These are phyloP conservation scores for Dermochelys coriacea DNA, from an alignment of 2,797 vertebrate species.

Conservation along the genomic window DNA sequence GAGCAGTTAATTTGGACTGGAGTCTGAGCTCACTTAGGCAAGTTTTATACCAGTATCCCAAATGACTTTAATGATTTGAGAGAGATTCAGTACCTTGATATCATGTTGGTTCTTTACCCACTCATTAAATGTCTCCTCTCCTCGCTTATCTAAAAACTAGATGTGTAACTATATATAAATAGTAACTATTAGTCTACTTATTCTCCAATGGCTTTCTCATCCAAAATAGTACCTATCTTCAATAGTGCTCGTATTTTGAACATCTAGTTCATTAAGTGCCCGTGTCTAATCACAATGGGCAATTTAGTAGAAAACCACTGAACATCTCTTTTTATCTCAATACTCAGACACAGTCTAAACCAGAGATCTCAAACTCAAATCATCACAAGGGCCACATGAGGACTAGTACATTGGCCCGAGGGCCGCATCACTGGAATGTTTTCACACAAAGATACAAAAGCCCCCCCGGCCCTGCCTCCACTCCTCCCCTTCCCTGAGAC, in stretches of 20 bases:
- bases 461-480: too few species aligned
- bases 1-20: background rate
- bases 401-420: too few species aligned
- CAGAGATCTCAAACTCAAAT: too few species aligned
- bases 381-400: too few species aligned
- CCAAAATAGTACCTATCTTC: background rate
- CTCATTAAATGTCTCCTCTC: background rate
- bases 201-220: background rate
- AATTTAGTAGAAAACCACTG: background rate
- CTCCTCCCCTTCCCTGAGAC: too few species aligned
- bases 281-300: background rate
- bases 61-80: background rate
- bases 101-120: background rate
- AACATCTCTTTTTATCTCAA: background rate
- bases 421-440: too few species aligned
- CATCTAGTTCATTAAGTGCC: background rate
- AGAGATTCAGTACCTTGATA: fast-evolving
- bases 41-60: background rate
- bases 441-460: too few species aligned
- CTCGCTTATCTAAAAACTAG: background rate
- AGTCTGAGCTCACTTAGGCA: background rate
- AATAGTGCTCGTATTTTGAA: background rate
- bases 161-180: background rate
- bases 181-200: background rate
- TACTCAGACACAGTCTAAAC: background rate